Evolutionary conservation across 2,113 vertebrate species (phyloP), one percentile per base, ranked within the genome.

Genomic region (Zapus hudsonius): DNA sequence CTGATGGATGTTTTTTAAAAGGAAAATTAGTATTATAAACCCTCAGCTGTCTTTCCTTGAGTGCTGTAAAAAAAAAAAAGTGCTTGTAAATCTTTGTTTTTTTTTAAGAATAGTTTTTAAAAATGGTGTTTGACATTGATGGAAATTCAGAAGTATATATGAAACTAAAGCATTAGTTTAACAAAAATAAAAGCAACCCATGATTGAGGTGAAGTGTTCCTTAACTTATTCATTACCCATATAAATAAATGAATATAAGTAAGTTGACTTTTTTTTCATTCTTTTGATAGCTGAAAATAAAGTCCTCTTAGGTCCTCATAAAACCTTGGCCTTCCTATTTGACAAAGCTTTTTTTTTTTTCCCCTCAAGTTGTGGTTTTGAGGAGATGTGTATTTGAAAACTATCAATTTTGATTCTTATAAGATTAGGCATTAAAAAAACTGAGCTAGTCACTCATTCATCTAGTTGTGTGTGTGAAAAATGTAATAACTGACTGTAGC

Each of bases 161-260:
- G 97, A 97, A 90, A 94, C 95, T 95, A 91, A 97, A 93, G 96
- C 95, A 96, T 97, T 96, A 97, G 96, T 93, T 97, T 97, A 97
- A 95, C 95, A 97, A 97, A 96, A 98, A 97, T 97, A 97, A 97
- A 97, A 98, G 91, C 92, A 96, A 94, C 91, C 0, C 96, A 94
- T 96, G 96, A 98, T 97, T 96, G 96, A 93, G 92, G 97, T 97
- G 84, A 98, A 98, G 96, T 96, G 92, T 94, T 97, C 91, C 96
- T 97, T 98, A 98, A 98, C 92, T 98, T 98, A 98, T 98, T 98
- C 97, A 93, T 94, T 96, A 66, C 88, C 92, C 84, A 70, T 95
- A 96, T 95, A 96, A 95, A 96, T 97, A 96, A 96, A 97, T 95
- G 94, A 97, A 82, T 96, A 97, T 90, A 96, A 97, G 64, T 82